Base-by-base conservation (phyloP, 2,797 vertebrate species). In the Trachops cirrhosus region DNA sequence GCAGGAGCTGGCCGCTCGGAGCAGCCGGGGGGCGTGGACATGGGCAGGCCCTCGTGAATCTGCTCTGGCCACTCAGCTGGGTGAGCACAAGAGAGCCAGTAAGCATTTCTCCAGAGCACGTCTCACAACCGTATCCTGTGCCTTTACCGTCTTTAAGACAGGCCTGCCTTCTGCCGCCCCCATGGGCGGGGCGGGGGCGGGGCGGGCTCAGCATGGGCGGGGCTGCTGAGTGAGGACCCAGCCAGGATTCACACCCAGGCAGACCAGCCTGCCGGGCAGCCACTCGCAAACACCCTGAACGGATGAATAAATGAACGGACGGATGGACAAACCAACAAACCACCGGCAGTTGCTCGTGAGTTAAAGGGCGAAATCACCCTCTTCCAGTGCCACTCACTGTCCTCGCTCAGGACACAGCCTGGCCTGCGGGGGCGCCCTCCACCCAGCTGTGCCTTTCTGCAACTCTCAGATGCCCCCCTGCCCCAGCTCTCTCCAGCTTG, bases 71-170 rank as follows among this genome's bases (percentile, higher is more conserved):
- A 1, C 41, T 9, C 10, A 14, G n/a, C 70, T 22, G 9, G 16
- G 83, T 1, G 57, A 16, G 46, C 29, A 5, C 15, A 0, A 5
- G 68, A 44, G 26, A 75, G 80, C 26, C 22, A 5, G 19, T 24
- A 5, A 48, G 46, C 46, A n/a, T 34, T 21, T 18, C 57, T 11
- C 46, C 48, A 2, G 0, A 2, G 44, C 19, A 34, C 18, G 29
- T 15, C 16, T 5, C 2, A 0, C 39, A 5, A 0, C 34, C 29
- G 32, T 0, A 4, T 8, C 52, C 7, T 1, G 3, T 0, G 1
- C 73, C 24, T 1, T 0, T 11, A 29, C 32, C 2, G 1, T 5
- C 71, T 62, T 10, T 2, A 2, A 0, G 6, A 44, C 39, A 3
- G 1, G 1, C 14, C 29, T 5, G 59, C 24, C 7, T 3, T 21